Evolutionary conservation across 2,797 vertebrate species (phyloP), one percentile per base, ranked within the genome.

Genomic region (Takifugu ocellatus): DNA sequence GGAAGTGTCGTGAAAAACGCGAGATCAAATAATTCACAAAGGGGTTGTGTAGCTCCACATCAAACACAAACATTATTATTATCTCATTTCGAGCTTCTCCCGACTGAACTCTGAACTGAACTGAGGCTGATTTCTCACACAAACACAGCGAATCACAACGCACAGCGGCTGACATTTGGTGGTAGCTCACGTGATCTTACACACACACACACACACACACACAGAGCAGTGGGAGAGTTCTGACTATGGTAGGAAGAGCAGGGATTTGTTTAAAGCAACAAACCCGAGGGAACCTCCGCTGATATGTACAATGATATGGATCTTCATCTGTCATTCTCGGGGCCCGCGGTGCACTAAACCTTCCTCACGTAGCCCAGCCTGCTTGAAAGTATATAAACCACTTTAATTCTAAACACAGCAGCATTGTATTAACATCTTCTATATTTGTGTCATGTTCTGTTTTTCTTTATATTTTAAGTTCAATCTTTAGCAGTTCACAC

Each of bases 241-340:
- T 79, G 72, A 85, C 72, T 77, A 74, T 58, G 66, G 75, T 67
- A 79, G 82, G 81, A 79, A 84, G 78, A 79, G 69, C 66, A 49
- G 85, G 84, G 85, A 90, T 91, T 88, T 87, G 78, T 77, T 80
- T 81, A 82, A 86, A 83, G 69, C 84, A 90, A 86, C 87, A 88
- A 72, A 56, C 61, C 65, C 65, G 43, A 53, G 49, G 71, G 70
- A 81, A 72, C 64, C 70, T 75, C 66, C 42, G 59, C 49, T 70
- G 69, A 77, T 67, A 68, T 62, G 67, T 76, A 76, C 77, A 74
- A 61, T 75, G 82, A 87, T 81, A 86, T 66, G 74, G 77, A 82
- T 86, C 81, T 29, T 17, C 21, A 43, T 33, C 54, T 26, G 49
- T 58, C 56, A 3, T 16, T 12, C 27, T 61, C 58, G 47, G 66